Evolutionary conservation across 2,888 invertebrate genomes (phyloP).

Genomic region (Norana najaformis): DNA sequence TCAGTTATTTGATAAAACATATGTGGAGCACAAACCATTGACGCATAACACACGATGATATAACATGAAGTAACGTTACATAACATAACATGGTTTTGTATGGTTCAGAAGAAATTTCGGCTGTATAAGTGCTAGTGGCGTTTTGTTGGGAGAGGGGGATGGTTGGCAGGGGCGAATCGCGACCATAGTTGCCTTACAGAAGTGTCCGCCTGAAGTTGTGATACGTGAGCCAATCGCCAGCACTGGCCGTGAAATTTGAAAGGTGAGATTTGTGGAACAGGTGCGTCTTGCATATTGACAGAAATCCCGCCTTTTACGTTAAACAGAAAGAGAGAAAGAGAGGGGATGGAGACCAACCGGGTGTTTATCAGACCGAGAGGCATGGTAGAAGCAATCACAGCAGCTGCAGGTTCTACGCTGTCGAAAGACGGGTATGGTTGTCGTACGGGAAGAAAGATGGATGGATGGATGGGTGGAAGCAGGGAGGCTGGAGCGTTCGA

Average conservation of each 20-base stretch:
- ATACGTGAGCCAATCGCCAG: neutral
- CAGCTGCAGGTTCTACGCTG: too few species aligned
- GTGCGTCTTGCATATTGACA: conserved; percentile 4
- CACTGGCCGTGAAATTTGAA: neutral
- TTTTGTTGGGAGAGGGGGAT: too few species aligned
- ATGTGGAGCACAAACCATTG: too few species aligned
- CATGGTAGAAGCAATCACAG: too few species aligned
- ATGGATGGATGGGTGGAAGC: neutral
- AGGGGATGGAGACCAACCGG: neutral
- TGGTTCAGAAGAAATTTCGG: neutral
- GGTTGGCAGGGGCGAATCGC: too few species aligned
- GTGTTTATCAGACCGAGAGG: neutral
- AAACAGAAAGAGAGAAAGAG: neutral
- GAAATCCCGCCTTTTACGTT: neutral
- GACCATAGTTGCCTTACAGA: neutral
- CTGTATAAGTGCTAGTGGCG: neutral
- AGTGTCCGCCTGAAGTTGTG: neutral
- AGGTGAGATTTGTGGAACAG: neutral
- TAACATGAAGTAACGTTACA: too few species aligned
- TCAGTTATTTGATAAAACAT: too few species aligned
- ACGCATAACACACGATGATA: too few species aligned
- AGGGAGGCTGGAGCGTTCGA: too few species aligned
- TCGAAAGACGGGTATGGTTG: neutral
- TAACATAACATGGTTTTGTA: neutral
- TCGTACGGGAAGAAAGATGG: neutral